Conservation (phyloP, 2,797 vertebrate species). For the Halcyon badia region DNA sequence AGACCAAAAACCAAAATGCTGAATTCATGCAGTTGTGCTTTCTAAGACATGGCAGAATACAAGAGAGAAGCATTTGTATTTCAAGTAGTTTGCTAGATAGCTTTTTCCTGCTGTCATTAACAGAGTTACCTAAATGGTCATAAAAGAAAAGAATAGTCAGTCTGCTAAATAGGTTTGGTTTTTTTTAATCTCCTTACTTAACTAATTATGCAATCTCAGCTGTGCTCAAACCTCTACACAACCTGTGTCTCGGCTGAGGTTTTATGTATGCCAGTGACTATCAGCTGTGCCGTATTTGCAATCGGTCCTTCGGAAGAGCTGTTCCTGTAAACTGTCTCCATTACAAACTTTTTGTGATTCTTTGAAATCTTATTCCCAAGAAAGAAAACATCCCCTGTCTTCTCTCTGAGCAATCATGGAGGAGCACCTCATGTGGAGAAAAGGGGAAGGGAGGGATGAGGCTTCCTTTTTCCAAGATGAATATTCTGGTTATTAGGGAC, state of each 20-base stretch:
- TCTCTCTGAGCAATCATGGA: neutral
- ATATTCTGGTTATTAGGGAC: neutral
- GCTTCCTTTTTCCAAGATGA: neutral
- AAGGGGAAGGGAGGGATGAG: neutral
- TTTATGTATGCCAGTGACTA: neutral
- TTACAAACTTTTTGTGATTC: neutral
- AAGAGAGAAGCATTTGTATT: neutral
- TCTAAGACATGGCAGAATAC: neutral
- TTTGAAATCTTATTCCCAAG: neutral
- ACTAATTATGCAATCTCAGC: neutral
- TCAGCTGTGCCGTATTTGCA: neutral
- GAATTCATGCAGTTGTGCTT: neutral
- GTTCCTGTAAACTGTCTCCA: neutral
- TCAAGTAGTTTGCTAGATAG: neutral
- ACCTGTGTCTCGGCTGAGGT: fast-evolving
- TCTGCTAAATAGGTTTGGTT: neutral
- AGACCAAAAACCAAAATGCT: neutral
- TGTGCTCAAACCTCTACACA: neutral
- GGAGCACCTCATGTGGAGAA: neutral
- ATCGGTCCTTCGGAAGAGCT: neutral
- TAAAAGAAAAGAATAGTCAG: neutral
- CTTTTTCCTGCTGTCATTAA: neutral
- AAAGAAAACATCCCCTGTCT: neutral
- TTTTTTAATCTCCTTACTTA: neutral
- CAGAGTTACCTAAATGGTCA: neutral